Percentiles rank a stretch among this genome's conserved stretches.
phyloP scores from a whole-genome alignment of 1,140 invertebrate species.

The Drosophila tsacasi region DNA sequence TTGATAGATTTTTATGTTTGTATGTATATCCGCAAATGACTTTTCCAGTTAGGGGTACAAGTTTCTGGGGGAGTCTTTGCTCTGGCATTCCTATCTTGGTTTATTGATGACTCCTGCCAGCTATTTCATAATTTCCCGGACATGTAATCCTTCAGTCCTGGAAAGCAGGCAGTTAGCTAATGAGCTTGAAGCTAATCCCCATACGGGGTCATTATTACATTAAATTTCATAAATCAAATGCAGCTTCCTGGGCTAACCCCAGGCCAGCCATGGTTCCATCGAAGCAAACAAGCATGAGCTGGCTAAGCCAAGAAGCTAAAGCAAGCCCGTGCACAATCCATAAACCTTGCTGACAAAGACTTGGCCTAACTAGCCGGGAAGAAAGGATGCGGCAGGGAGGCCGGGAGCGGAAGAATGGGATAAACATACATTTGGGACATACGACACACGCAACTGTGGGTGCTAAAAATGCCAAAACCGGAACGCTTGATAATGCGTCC shows the following conservation, averaged over 20 bases:
- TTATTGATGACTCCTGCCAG: neutral
- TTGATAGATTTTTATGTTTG: slow-evolving; percentile 83
- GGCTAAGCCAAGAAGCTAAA: slow-evolving; percentile 50
- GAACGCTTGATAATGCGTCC: slow-evolving; percentile 75
- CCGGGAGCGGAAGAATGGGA: slow-evolving; percentile 38
- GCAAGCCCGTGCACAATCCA: slow-evolving; percentile 41
- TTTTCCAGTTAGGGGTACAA: slow-evolving; percentile 47
- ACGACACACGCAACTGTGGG: slow-evolving; percentile 61
- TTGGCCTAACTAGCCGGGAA: slow-evolving; percentile 64
- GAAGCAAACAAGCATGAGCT: slow-evolving; percentile 61
- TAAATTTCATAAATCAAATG: slow-evolving; percentile 56
- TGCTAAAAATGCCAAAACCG: slow-evolving; percentile 72
- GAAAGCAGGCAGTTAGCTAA: neutral
- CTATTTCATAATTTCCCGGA: neutral
- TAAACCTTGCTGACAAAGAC: slow-evolving; percentile 76
- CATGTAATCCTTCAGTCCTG: neutral
- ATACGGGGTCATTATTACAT: slow-evolving; percentile 37
- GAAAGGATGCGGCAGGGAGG: slow-evolving; percentile 2
- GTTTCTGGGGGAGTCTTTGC: neutral
- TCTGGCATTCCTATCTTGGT: neutral
- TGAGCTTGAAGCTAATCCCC: slow-evolving; percentile 25
- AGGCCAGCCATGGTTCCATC: slow-evolving; percentile 43
- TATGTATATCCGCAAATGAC: slow-evolving; percentile 72
- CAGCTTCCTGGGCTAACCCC: slow-evolving; percentile 31
- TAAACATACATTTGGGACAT: slow-evolving; percentile 55